Evolutionary conservation across 2,797 vertebrate genomes (phyloP).

Genomic region (Girardinus metallicus): DNA sequence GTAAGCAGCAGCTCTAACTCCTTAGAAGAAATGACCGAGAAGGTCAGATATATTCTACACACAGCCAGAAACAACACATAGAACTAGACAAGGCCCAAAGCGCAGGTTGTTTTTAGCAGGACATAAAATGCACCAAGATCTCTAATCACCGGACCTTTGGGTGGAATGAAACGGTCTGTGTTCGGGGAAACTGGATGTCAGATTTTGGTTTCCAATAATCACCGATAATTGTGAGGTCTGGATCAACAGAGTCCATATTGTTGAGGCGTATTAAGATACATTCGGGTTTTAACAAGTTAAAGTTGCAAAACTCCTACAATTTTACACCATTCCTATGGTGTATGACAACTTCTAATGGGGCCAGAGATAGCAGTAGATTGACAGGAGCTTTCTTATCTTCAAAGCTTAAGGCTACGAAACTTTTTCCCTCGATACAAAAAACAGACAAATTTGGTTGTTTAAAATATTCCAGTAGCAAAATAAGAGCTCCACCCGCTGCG

Average conservation of each 20-base stretch:
- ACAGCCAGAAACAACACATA: conserved; percentile 66
- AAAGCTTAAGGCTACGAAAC: not conserved
- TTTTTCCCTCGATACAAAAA: not conserved
- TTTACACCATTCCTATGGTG: not conserved
- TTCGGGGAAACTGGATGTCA: conserved; percentile 61
- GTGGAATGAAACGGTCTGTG: conserved; percentile 36
- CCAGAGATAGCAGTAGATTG: not conserved
- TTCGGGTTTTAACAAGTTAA: not conserved
- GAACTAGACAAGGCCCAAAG: conserved; percentile 50
- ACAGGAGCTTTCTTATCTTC: not conserved
- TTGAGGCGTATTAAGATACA: not conserved
- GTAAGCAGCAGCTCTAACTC: conserved; percentile 38
- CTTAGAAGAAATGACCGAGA: conserved; percentile 42
- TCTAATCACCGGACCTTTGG: conserved; percentile 50
- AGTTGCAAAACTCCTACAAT: not conserved
- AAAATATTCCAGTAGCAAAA: not conserved
- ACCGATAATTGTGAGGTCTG: conserved; percentile 39
- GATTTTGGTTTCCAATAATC: conserved; percentile 57
- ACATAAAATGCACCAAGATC: conserved; percentile 53
- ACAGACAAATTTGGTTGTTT: not conserved
- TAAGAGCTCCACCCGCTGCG: not conserved
- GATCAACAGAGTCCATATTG: conserved; percentile 21
- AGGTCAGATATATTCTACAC: conserved; percentile 39
- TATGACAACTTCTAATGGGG: not conserved
- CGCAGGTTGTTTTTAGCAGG: conserved; percentile 42